Evolutionary conservation across 2,888 invertebrate genomes (phyloP).

Genomic region (Loripinus fragilis): DNA sequence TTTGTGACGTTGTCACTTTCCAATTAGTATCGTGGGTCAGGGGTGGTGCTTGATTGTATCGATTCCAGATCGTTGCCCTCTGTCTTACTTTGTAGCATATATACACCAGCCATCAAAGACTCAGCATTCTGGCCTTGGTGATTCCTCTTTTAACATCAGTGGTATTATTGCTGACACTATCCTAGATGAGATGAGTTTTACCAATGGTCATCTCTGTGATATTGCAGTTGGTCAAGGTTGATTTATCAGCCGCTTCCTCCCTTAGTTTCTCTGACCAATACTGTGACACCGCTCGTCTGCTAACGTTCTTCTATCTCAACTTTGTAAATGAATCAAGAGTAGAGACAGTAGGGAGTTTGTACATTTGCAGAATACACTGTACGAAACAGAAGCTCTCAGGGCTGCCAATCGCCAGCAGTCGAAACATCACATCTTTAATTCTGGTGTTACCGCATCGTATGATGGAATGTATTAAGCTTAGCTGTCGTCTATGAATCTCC

Average conservation of each 20-base stretch:
- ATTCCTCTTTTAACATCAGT: slow-evolving; percentile 7
- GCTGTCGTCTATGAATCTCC: slow-evolving; percentile 27
- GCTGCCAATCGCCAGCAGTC: too few species aligned
- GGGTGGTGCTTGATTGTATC: too few species aligned
- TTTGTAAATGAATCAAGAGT: not conserved
- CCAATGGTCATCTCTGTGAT: not conserved
- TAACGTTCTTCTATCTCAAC: not conserved
- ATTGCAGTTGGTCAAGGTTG: slow-evolving; percentile 9
- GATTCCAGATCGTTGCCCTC: too few species aligned
- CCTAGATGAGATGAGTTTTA: too few species aligned
- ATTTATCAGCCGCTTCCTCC: not conserved
- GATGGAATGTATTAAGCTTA: too few species aligned
- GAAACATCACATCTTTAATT: too few species aligned
- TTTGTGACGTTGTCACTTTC: too few species aligned
- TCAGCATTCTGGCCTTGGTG: slow-evolving; percentile 24
- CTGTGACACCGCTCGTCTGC: not conserved
- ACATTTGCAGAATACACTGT: not conserved
- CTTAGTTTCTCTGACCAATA: slow-evolving; percentile 4
- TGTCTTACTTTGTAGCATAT: too few species aligned
- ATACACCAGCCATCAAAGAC: too few species aligned
- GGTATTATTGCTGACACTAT: too few species aligned
- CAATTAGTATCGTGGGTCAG: too few species aligned
- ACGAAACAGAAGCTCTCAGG: not conserved
- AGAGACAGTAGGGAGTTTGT: not conserved
- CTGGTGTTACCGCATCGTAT: too few species aligned